Evolutionary conservation across 2,888 invertebrate genomes (phyloP).

Genomic region (Tetranychus piercei): DNA sequence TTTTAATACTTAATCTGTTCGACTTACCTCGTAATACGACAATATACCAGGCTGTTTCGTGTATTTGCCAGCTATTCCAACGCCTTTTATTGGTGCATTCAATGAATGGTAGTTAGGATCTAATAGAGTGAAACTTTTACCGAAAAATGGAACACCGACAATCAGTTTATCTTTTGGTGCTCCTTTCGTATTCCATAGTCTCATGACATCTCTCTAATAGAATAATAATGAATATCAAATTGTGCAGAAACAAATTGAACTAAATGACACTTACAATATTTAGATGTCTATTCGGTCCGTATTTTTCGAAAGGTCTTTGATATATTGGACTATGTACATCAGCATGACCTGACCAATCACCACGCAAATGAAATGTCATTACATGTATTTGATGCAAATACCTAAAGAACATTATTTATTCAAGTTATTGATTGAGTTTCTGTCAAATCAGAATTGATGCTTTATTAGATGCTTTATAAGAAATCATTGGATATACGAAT

Average conservation of each 20-base stretch:
- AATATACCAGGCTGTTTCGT: conserved; percentile 71
- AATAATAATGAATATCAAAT: too few species aligned
- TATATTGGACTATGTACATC: conserved; percentile 72
- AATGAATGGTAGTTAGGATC: conserved; percentile 58
- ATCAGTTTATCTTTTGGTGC: conserved; percentile 68
- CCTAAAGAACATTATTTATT: conserved; percentile 15
- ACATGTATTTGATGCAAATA: conserved; percentile 26
- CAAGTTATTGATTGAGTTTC: neutral
- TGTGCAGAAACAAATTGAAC: too few species aligned
- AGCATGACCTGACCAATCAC: conserved; percentile 64
- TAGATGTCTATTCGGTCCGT: conserved; percentile 67
- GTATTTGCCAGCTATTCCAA: conserved; percentile 63
- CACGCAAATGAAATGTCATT: conserved; percentile 29
- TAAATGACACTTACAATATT: conserved; percentile 62
- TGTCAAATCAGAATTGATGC: conserved; percentile 49
- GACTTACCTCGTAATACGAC: conserved; percentile 56
- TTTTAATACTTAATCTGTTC: too few species aligned
- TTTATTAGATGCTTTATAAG: conserved; percentile 36
- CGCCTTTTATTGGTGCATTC: conserved; percentile 72
- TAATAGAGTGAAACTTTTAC: conserved; percentile 61
- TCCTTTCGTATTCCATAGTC: conserved; percentile 70
- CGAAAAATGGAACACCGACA: conserved; percentile 78
- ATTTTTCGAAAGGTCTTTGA: conserved; percentile 59
- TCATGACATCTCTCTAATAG: conserved; percentile 61
- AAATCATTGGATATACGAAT: too few species aligned